Conservation (phyloP, 2,888 invertebrate species). For the Anorthoa munda region DNA sequence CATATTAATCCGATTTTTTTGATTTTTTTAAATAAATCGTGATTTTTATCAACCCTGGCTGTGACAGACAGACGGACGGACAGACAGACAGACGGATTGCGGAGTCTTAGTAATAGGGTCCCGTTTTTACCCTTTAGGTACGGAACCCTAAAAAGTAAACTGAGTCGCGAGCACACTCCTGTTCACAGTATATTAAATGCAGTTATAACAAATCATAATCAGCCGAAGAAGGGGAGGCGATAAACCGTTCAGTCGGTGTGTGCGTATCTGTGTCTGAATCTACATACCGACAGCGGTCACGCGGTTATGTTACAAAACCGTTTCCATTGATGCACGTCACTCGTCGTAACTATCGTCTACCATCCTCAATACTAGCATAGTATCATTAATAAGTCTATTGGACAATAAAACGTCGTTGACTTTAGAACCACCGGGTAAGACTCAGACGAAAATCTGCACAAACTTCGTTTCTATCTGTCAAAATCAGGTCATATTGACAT, state of each 20-base stretch:
- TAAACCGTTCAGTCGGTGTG: constrained; percentile 40
- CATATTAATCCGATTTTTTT: too few species aligned
- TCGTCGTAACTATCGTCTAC: constrained; percentile 2
- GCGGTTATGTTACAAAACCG: constrained; percentile 54
- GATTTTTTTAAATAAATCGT: too few species aligned
- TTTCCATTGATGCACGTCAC: constrained; percentile 52
- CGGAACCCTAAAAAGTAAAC: too few species aligned
- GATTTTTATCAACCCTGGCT: too few species aligned
- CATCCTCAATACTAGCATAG: constrained; percentile 1
- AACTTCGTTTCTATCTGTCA: not conserved
- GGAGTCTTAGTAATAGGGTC: too few species aligned
- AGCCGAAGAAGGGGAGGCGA: constrained; percentile 44
- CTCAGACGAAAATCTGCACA: not conserved
- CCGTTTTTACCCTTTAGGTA: too few species aligned
- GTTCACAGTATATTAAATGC: constrained; percentile 1
- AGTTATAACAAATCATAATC: constrained; percentile 39
- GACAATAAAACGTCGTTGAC: not conserved
- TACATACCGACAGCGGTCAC: constrained; percentile 64
- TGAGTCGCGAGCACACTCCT: not conserved
- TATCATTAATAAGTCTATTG: constrained; percentile 5
- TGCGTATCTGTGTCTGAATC: constrained; percentile 66
- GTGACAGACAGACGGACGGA: too few species aligned
- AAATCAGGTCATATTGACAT: not conserved
- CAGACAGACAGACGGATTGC: too few species aligned
- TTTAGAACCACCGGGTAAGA: not conserved